These are phyloP conservation scores for Xiphorhynchus erythropygius DNA, from an alignment of 2,797 vertebrate genomes.

Conservation along the genomic window DNA sequence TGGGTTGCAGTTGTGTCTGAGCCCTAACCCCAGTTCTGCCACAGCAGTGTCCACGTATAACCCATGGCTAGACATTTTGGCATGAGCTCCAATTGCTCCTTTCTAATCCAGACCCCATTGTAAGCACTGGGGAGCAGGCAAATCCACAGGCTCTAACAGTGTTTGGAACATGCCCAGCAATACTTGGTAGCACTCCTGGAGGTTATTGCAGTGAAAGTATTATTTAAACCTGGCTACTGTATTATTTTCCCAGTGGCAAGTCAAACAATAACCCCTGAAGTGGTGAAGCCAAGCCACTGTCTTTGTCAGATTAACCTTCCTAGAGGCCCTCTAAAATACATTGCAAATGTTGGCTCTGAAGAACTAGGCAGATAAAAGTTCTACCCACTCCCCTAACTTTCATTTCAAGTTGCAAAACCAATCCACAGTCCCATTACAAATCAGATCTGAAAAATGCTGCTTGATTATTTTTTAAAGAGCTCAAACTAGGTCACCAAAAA, in stretches of 20 bases:
- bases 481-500: constrained; percentile 72
- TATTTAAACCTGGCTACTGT: constrained; percentile 24
- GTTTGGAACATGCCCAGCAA: background rate
- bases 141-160: background rate
- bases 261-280: constrained; percentile 7
- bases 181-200: constrained; percentile 5
- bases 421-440: constrained; percentile 48
- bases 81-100: background rate
- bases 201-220: background rate
- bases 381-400: background rate
- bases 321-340: constrained; percentile 35
- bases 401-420: constrained; percentile 52
- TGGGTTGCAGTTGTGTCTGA: fast-evolving
- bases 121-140: background rate
- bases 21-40: background rate
- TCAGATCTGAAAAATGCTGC: constrained; percentile 64
- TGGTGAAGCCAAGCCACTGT: constrained; percentile 3
- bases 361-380: constrained; percentile 26
- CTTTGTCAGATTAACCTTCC: constrained; percentile 50
- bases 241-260: background rate
- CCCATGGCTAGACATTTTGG: background rate
- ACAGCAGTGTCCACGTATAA: fast-evolving
- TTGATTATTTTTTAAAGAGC: constrained; percentile 74
- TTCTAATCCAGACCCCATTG: background rate
- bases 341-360: constrained; percentile 5